These are phyloP conservation scores for Henricia sp. DNA, from an alignment of 53 echinoderm and acorn worm genomes.

Conservation along the genomic window DNA sequence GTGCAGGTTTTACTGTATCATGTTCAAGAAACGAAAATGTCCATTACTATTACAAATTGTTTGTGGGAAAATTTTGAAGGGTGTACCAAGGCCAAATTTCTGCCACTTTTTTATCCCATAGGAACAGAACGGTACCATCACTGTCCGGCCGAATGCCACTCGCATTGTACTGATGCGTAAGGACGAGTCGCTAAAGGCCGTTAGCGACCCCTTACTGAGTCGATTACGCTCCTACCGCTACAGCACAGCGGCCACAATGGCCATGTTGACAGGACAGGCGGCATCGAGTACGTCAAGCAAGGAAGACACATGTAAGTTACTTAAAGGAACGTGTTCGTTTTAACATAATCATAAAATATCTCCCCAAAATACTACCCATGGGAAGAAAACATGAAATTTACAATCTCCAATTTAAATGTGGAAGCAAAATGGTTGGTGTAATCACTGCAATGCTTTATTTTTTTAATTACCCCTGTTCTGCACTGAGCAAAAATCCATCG, in stretches of 20 bases:
- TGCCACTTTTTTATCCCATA: not conserved
- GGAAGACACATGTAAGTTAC: constrained; percentile 78
- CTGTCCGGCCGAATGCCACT: constrained; percentile 55
- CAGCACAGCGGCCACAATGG: constrained; percentile 74
- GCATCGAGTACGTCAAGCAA: constrained; percentile 40
- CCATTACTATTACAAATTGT: no score
- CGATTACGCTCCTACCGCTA: constrained; percentile 73
- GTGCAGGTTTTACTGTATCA: no score
- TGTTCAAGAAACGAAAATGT: no score
- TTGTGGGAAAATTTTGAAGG: no score
- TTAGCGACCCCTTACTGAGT: constrained; percentile 69
- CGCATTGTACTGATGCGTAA: constrained; percentile 66
- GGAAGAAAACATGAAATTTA: no score
- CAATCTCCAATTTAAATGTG: no score
- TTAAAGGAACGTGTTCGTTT: not conserved
- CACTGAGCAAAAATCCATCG: no score
- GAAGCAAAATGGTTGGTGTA: no score
- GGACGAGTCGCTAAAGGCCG: constrained; percentile 69
- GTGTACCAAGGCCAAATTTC: not conserved
- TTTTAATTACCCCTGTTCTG: no score
- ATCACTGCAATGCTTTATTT: no score
- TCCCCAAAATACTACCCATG: no score
- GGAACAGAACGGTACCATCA: constrained; percentile 49
- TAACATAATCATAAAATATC: not conserved
- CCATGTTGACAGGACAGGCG: constrained; percentile 68